Evolutionary conservation across 2,797 vertebrate species (phyloP), one percentile per base, ranked within the genome.

Genomic region (Poliocrania exsul): DNA sequence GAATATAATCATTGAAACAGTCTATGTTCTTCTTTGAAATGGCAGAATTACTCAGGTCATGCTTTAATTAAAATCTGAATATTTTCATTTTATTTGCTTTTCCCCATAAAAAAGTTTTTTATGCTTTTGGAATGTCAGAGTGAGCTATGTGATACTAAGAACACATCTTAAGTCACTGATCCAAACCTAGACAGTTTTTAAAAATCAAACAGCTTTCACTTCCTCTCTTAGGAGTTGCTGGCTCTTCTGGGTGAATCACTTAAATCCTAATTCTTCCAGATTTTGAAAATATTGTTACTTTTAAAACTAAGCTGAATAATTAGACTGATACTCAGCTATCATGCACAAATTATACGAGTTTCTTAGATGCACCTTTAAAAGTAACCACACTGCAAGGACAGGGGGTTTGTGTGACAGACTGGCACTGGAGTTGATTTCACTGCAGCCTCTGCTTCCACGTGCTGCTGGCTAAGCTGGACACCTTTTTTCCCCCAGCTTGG

Each of bases 321-420:
- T 75, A 35, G 31, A 20, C n/a, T 65, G 28, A 7, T 44, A 51
- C 23, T 82, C 70, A 54, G 2, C 46, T 20, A 3, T 33, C 35
- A n/a, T 6, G 10, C 1, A 2, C 9, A 57, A 56, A 24, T 50
- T 60, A 28, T 4, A 13, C 16, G 28, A 50, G 20, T 38, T 90
- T 81, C 46, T 57, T 81, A 38, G 58, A 16, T 5, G 13, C 1
- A 2, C 26, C n/a, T 80, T 72, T 73, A 21, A 24, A 82, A 65
- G 37, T 37, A 49, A 13, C 9, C 7, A 0, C 10, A 10, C 9
- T 31, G 33, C 1, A 28, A 69, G 66, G 58, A 16, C 8, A 0
- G 2, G 11, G 15, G 10, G 6, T 50, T 89, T 82, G 21, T n/a
- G 42, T 14, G 11, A 6, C 11, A 33, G 17, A 56, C 24, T 26